phyloP scores from a whole-genome alignment of 2,888 invertebrate species.

The Notodonta dromedarius region DNA sequence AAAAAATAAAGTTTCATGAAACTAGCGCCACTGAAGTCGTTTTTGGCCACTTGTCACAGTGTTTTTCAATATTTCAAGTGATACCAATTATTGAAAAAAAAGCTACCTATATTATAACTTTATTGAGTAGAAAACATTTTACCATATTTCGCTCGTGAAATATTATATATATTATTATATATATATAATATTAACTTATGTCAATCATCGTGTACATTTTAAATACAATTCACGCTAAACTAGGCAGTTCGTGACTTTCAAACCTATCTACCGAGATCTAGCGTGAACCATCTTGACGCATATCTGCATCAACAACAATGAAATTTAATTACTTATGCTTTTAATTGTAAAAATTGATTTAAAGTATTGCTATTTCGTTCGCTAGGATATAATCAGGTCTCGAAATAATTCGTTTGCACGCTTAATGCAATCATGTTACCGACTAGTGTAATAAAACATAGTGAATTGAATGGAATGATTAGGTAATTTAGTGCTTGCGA shows the following conservation, averaged over 20 bases:
- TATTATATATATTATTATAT: too few relatives aligned
- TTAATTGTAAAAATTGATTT: neutral
- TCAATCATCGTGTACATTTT: neutral
- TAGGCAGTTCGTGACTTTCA: too few relatives aligned
- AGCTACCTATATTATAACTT: too few relatives aligned
- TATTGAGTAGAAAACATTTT: too few relatives aligned
- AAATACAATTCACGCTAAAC: neutral
- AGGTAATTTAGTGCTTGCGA: neutral
- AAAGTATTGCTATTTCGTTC: constrained; percentile 21
- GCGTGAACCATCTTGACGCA: neutral
- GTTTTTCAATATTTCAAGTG: neutral
- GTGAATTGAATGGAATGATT: constrained; percentile 19
- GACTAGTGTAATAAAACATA: constrained; percentile 33
- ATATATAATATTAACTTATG: neutral
- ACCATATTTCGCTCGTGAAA: too few relatives aligned
- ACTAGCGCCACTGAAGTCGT: too few relatives aligned
- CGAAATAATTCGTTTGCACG: constrained; percentile 34
- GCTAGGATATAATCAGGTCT: constrained; percentile 24
- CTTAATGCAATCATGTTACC: constrained; percentile 52
- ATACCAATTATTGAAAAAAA: neutral
- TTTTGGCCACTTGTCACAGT: too few relatives aligned
- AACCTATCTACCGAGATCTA: neutral
- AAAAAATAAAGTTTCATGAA: too few relatives aligned
- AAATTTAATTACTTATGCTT: neutral
- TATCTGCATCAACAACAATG: neutral